Base-by-base conservation (phyloP, 2,888 invertebrate species). In the Plebejus anna region DNA sequence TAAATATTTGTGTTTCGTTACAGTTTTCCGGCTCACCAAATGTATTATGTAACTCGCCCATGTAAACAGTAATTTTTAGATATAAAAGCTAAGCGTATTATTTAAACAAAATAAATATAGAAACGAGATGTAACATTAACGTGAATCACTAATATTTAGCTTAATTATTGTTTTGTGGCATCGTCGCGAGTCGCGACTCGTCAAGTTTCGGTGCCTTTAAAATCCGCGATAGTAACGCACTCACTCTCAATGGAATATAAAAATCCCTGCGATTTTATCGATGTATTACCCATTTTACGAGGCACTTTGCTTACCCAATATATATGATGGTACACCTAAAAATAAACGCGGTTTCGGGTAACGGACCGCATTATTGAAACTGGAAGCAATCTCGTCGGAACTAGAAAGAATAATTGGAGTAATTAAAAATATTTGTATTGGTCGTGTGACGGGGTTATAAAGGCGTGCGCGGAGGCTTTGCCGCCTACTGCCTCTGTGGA, bases 321-420 rank as follows among this genome's bases (percentile, higher is more conserved):
- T 81, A 83, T 85, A 85, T 80, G 79, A 81, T 80, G 81, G 82
- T 84, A 79, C 82, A 79, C 84, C 87, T 88, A 87, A 87, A 89
- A 89, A 89, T 88, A 89, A 86, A 85, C 28, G 61, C 51, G 71
- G 66, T 79, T 82, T 86, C 78, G 80, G 79, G 79, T 76, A 76
- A 78, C 79, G 81, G 70, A 77, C 76, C 80, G 81, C 66, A 66
- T 81, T 80, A 83, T 81, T 85, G 82, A 83, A 90, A 91, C 91
- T 91, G 88, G 91, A 83, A 84, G 84, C 83, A 86, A 90, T 90
- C 92, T 87, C 85, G 91, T 89, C 85, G 75, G 87, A 92, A 91
- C 92, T 91, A 90, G 92, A 88, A 88, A 80, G 81, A 86, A 84
- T 87, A 85, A 90, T 89, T 89, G 86, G 83, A 84, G 84, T 89